Base-by-base conservation (phyloP, 2,113 vertebrate genomes). In the Emydocephalus ijimae region DNA sequence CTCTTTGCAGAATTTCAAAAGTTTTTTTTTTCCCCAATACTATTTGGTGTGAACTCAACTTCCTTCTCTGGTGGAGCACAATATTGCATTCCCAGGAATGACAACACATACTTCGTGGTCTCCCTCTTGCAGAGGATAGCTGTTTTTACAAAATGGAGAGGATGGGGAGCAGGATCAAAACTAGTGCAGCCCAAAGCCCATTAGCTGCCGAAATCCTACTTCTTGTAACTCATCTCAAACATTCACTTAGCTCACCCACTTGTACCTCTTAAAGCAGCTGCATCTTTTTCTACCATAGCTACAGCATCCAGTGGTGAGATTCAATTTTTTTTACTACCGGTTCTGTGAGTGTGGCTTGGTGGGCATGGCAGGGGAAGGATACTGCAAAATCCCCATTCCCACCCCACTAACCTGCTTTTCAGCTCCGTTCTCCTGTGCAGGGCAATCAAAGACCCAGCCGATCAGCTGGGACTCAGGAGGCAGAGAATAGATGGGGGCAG, bases 101-200 rank as follows among this genome's bases (percentile, higher is more conserved):
- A 97, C 26, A 64, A 99, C 93, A 90, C 99, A 99, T 94, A 99
- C 98, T 98, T 99, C 98, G 96, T 98, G 99, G 4, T 99, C 98
- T 90, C 98, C 98, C 4, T 98, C 98, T 26, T 97, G 98, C 93
- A 99, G 96, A 57, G 98, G 97, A 92, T 96, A 97, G 39, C 92
- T 86, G 5, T 94, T 85, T 45, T 95, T 96, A 26, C 61, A 64
- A n/a, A 29, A n/a, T 12, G 1, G 97, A 98, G 55, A 98, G 91
- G 92, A 14, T 29, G 1, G 97, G 98, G 55, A 98, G 91, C 93
- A 99, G 95, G 2, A 97, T 95, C 86, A 99, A 95, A n/a, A 97
- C 98, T 50, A 99, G 94, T 26, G 98, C 98, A 95, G 98, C 97
- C 85, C 98, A 98, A 94, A 99, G 92, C 94, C 98, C 98, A 89